Evolutionary conservation across 37 sponge, comb jelly and placozoan species (phyloP).

Genomic region (Halichondria panicea): DNA sequence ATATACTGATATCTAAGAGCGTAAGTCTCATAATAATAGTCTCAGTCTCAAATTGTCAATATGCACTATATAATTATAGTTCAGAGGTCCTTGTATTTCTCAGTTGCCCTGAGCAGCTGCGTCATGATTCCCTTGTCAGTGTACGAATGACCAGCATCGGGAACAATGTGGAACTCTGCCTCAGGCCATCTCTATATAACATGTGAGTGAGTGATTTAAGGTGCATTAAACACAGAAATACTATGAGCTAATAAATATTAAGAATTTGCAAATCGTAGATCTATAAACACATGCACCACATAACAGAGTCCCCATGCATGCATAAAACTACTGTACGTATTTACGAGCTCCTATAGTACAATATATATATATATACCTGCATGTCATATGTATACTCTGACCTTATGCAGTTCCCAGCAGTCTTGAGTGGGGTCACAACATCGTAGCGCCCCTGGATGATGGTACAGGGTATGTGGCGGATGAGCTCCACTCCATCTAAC

Average conservation of each 20-base stretch:
- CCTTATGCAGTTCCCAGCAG: slow-evolving; percentile 79
- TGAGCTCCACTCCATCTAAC: slow-evolving; percentile 46
- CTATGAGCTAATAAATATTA: no score
- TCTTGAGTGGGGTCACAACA: slow-evolving; percentile 58
- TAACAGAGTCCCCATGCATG: no score
- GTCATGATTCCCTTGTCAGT: slow-evolving; percentile 18
- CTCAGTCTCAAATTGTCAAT: no score
- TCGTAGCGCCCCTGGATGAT: slow-evolving; percentile 76
- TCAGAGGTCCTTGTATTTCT: slow-evolving; percentile 48
- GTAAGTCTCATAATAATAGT: no score
- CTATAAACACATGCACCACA: no score
- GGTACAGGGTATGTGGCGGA: slow-evolving; percentile 59
- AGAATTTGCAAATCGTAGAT: no score
- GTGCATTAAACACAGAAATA: no score
- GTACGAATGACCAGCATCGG: slow-evolving; percentile 56
- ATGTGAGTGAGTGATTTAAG: slow-evolving; percentile 1
- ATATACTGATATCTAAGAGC: no score
- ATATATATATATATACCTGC: background rate
- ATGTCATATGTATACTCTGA: background rate
- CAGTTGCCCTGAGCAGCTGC: slow-evolving; percentile 38
- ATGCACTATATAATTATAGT: no score
- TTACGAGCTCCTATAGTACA: background rate
- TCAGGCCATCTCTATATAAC: slow-evolving; percentile 50
- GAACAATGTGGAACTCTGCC: slow-evolving; percentile 51
- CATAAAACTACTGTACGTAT: background rate